Evolutionary conservation across 1,140 invertebrate species (phyloP).

Genomic region (Phymorhynchus buccinoides): DNA sequence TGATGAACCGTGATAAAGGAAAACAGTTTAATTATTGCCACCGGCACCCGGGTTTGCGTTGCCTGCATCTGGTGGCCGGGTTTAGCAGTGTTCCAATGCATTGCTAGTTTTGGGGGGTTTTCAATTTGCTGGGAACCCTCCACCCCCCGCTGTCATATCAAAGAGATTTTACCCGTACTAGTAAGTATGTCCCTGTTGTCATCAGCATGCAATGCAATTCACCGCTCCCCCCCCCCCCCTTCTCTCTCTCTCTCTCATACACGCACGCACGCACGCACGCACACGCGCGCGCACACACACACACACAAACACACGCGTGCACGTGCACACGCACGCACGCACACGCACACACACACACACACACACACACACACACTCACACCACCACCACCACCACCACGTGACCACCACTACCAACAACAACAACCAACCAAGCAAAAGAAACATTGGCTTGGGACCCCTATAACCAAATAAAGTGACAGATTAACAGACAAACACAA

Average conservation of each 20-base stretch:
- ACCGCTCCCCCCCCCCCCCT: no score
- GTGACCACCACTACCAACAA: neutral
- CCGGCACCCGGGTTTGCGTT: no score
- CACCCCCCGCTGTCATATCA: no score
- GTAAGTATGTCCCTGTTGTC: no score
- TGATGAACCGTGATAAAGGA: no score
- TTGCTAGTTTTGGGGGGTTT: no score
- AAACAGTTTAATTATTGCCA: no score
- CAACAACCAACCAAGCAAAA: neutral
- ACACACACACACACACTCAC: neutral
- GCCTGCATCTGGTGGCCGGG: no score
- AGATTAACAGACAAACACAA: neutral
- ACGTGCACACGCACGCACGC: conserved; percentile 1
- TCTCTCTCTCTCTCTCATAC: neutral
- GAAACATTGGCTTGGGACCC: neutral
- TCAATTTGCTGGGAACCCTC: no score
- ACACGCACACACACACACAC: neutral
- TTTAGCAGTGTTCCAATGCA: no score
- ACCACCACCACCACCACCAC: neutral
- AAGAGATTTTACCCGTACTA: no score
- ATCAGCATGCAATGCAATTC: no score
- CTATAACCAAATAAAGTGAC: neutral
- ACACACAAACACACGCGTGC: neutral
- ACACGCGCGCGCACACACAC: neutral
- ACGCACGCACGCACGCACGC: neutral